phyloP scores from a whole-genome alignment of 1,140 invertebrate species.

The Argopecten irradians region DNA sequence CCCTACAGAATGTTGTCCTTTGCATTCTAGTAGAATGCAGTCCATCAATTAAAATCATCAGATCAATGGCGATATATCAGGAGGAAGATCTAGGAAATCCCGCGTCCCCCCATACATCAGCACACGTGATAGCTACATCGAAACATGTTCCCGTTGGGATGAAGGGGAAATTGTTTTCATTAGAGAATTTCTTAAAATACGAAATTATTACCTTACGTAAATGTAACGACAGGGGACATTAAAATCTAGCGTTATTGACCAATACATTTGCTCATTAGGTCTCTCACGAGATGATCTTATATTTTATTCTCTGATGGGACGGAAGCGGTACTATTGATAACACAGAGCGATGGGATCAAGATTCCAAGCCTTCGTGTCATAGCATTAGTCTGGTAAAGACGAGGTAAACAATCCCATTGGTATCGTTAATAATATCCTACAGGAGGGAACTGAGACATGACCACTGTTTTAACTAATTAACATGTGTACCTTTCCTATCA shows the following conservation, averaged over 20 bases:
- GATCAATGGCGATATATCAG: conserved; percentile 15
- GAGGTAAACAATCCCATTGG: background rate
- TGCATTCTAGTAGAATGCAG: conserved; percentile 15
- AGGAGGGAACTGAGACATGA: too few relatives aligned
- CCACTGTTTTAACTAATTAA: too few relatives aligned
- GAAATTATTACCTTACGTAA: conserved; percentile 18
- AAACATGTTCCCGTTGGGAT: conserved; percentile 7
- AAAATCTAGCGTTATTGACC: conserved; percentile 16
- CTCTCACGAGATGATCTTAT: conserved; percentile 8
- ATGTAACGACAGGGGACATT: background rate
- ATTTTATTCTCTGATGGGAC: conserved; percentile 17
- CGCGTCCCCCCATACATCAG: background rate
- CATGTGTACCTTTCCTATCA: too few relatives aligned
- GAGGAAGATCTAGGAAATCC: conserved; percentile 2
- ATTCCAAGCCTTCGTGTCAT: background rate
- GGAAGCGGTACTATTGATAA: conserved; percentile 21
- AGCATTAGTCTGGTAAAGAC: background rate
- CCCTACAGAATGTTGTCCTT: background rate
- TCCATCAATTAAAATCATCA: conserved; percentile 18
- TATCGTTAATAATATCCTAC: background rate
- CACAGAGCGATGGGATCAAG: background rate
- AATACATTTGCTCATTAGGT: conserved; percentile 22
- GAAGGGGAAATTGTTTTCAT: conserved; percentile 21
- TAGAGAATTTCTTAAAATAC: conserved; percentile 23
- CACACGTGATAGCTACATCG: background rate